phyloP scores from a whole-genome alignment of 92 coral and sea anemone genomes.

The Zoanthus sansibaricus region DNA sequence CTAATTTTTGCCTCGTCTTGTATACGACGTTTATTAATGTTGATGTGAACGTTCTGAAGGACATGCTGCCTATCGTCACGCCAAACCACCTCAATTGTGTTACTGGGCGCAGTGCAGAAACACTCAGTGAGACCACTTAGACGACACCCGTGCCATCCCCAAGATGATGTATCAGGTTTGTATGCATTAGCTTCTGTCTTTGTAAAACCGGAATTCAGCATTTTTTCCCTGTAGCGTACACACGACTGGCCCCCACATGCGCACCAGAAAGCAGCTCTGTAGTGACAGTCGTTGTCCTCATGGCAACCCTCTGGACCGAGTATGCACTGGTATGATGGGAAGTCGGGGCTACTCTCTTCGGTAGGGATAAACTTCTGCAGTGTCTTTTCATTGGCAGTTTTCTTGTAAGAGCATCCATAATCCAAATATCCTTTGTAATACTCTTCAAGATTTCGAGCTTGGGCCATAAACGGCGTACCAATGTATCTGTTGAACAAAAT shows the following conservation, averaged over 20 bases:
- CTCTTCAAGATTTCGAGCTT: slow-evolving; percentile 61
- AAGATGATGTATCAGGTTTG: neutral
- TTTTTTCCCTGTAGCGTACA: slow-evolving; percentile 1
- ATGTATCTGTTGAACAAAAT: slow-evolving; percentile 28
- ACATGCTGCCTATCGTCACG: slow-evolving; percentile 10
- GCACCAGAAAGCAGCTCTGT: slow-evolving; percentile 17
- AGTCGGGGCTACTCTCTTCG: slow-evolving; percentile 25
- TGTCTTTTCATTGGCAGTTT: slow-evolving; percentile 26
- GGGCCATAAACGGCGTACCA: slow-evolving; percentile 43
- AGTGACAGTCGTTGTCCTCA: slow-evolving; percentile 54
- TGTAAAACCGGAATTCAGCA: neutral
- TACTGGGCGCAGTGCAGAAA: slow-evolving; percentile 12
- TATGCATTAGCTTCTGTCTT: slow-evolving; percentile 3
- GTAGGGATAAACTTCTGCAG: slow-evolving; percentile 53
- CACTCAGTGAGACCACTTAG: neutral
- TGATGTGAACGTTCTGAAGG: slow-evolving; percentile 1
- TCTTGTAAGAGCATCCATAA: slow-evolving; percentile 49
- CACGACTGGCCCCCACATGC: slow-evolving; percentile 41
- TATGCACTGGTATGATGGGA: slow-evolving; percentile 54
- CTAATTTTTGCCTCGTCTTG: slow-evolving; percentile 22
- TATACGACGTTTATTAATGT: neutral
- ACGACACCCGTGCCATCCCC: slow-evolving; percentile 13
- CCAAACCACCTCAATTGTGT: slow-evolving; percentile 10
- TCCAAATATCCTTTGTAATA: slow-evolving; percentile 63
- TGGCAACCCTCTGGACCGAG: slow-evolving; percentile 56